phyloP scores from a whole-genome alignment of 2,888 invertebrate genomes.

The Elegia similella region DNA sequence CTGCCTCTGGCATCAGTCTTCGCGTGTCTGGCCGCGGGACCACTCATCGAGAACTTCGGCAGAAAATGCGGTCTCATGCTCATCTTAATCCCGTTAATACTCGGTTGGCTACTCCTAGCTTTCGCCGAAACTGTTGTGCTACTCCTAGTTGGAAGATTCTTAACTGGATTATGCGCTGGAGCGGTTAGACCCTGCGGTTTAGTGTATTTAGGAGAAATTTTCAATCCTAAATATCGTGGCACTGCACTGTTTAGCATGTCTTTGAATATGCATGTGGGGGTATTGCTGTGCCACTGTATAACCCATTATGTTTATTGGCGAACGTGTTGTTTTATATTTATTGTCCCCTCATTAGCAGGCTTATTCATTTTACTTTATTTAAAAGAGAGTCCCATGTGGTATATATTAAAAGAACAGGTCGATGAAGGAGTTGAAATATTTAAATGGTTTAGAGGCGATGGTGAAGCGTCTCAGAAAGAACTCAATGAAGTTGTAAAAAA shows the following conservation, averaged over 20 bases:
- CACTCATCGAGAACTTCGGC: slow-evolving; percentile 35
- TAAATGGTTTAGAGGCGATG: slow-evolving; percentile 39
- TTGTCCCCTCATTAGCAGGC: slow-evolving; percentile 2
- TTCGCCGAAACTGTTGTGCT: slow-evolving; percentile 29
- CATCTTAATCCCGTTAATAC: slow-evolving; percentile 30
- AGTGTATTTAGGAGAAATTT: slow-evolving; percentile 42
- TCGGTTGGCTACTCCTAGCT: slow-evolving; percentile 38
- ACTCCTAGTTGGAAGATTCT: slow-evolving; percentile 35
- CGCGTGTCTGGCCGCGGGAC: slow-evolving; percentile 34
- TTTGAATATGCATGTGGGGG: background rate
- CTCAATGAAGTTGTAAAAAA: slow-evolving; percentile 29
- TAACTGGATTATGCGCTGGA: slow-evolving; percentile 36
- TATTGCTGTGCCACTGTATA: slow-evolving; percentile 10
- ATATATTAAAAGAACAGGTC: slow-evolving; percentile 37
- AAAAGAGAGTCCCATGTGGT: slow-evolving; percentile 45
- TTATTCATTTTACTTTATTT: slow-evolving; percentile 21
- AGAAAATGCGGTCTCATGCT: slow-evolving; percentile 35
- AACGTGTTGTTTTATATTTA: slow-evolving; percentile 12
- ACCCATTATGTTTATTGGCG: background rate
- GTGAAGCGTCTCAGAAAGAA: slow-evolving; percentile 32
- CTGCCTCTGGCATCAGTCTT: slow-evolving; percentile 35
- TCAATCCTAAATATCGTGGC: slow-evolving; percentile 15
- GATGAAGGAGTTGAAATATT: slow-evolving; percentile 37
- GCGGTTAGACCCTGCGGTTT: slow-evolving; percentile 34
- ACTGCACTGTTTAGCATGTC: slow-evolving; percentile 8